Evolutionary conservation across 1,140 invertebrate species (phyloP).

Genomic region (Prorops nasuta): DNA sequence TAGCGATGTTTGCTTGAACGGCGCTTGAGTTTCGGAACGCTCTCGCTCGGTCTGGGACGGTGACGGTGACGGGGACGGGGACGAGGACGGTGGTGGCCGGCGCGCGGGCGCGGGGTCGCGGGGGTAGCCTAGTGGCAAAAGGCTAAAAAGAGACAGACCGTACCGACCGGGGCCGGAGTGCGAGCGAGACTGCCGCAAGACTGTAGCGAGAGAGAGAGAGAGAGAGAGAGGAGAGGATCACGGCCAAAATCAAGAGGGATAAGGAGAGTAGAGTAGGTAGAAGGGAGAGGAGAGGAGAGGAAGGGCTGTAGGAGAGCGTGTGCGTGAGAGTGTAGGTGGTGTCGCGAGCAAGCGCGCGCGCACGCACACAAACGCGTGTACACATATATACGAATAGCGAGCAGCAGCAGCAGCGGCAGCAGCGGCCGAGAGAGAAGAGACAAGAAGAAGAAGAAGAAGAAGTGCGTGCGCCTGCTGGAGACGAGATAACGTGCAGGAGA

Average conservation of each 20-base stretch:
- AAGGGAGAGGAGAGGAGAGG: constrained; percentile 8
- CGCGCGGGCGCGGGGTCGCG: constrained; percentile 18
- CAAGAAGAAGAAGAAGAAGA: background rate
- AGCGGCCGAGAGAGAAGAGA: background rate
- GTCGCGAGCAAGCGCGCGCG: constrained; percentile 24
- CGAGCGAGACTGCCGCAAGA: constrained; percentile 6
- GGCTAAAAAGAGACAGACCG: constrained; percentile 7
- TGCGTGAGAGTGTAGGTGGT: constrained; percentile 27
- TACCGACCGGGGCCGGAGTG: background rate
- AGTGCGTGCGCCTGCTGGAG: background rate
- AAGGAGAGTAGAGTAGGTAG: constrained; percentile 3
- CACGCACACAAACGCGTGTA: constrained; percentile 23
- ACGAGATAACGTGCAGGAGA: no score
- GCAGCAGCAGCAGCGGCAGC: no score
- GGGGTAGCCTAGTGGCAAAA: constrained; percentile 22
- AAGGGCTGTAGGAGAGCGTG: constrained; percentile 15
- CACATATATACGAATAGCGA: no score
- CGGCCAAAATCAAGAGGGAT: constrained; percentile 2
- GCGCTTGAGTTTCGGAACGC: constrained; percentile 28
- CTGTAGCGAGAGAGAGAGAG: constrained; percentile 11
- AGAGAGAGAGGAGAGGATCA: constrained; percentile 1
- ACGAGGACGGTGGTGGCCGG: no score
- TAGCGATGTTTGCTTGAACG: constrained; percentile 22
- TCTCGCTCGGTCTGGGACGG: no score
- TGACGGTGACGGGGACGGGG: no score